These are phyloP conservation scores for Formica exsecta DNA, from an alignment of 1,140 invertebrate species.

Conservation along the genomic window DNA sequence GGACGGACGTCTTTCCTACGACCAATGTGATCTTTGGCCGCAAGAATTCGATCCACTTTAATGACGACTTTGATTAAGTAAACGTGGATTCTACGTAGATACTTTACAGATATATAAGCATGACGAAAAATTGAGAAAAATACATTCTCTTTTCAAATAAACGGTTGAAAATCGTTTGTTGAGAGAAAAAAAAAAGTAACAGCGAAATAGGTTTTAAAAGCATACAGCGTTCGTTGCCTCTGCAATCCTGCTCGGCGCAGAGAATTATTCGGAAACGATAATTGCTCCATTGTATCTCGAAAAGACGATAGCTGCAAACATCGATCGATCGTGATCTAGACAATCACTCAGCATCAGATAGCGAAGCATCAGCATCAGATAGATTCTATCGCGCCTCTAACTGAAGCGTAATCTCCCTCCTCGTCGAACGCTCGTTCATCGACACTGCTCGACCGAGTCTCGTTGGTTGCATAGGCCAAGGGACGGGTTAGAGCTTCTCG, in stretches of 20 bases:
- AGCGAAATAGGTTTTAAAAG: slow-evolving; percentile 47
- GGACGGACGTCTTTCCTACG: slow-evolving; percentile 48
- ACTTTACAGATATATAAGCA: slow-evolving; percentile 17
- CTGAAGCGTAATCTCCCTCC: slow-evolving; percentile 57
- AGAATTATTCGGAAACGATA: slow-evolving; percentile 55
- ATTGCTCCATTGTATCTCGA: slow-evolving; percentile 58
- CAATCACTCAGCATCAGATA: slow-evolving; percentile 58
- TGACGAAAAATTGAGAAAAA: background rate
- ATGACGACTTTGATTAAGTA: slow-evolving; percentile 63
- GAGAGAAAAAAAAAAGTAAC: background rate
- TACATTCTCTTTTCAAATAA: background rate
- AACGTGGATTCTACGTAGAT: slow-evolving; percentile 26
- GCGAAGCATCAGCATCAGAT: slow-evolving; percentile 48
- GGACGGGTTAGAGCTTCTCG: slow-evolving; percentile 40
- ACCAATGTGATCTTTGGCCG: slow-evolving; percentile 38
- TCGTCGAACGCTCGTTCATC: slow-evolving; percentile 68
- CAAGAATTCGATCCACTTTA: slow-evolving; percentile 55
- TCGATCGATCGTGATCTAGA: slow-evolving; percentile 63
- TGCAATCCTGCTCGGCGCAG: slow-evolving; percentile 15
- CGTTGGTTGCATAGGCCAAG: slow-evolving; percentile 36
- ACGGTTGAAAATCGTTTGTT: background rate
- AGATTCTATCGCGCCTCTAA: slow-evolving; percentile 40
- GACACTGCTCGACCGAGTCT: slow-evolving; percentile 57
- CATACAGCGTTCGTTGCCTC: slow-evolving; percentile 25
- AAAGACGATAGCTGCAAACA: slow-evolving; percentile 55